Evolutionary conservation across 2,797 vertebrate genomes (phyloP), one percentile per base, ranked within the genome.

Genomic region (Pantherophis vulpinus): DNA sequence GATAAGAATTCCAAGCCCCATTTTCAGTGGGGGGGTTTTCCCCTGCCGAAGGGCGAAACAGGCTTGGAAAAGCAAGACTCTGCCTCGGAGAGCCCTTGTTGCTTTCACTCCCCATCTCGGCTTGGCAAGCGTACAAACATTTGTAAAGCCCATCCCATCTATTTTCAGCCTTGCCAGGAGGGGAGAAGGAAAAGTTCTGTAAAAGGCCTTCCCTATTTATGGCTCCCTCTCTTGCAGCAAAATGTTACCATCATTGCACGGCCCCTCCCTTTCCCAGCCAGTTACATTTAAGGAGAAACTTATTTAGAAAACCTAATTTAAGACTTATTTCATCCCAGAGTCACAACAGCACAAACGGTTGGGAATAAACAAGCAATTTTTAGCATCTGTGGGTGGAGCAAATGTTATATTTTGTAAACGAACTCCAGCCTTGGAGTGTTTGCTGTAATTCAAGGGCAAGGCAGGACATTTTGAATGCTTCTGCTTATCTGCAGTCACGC

Each of bases 121-220:
- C 59, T 91, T 90, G 88, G 88, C 91, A 92, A 55, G 20, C 23
- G 18, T 32, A 91, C 93, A 93, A 89, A 74, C 58, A 93, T 58
- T 89, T 58, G 25, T 89, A 56, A 93, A 66, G 87, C 90, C 93
- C 93, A 92, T 37, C 91, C 93, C 91, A 54, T 92, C 89, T 90
- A 90, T 92, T 92, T 92, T 56, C 87, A 88, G 87, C 89, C 23
- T 56, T 88, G 55, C 91, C 56, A 90, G 83, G 63, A 60, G 13
- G 42, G 88, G 87, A 93, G 93, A 92, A 92, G 83, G 20, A 47
- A 93, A 60, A 58, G 91, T 74, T 90, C 91, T 90, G 88, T 90
- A 42, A 79, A 83, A 60, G 63, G 61, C 55, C 87, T 92, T 54
- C 54, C 91, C 93, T 94, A 92, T 92, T 92, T 90, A 94, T 94